A percentile compares a stretch with the other conserved stretches of the same genome.
Evolutionary conservation across 1,140 invertebrate species (phyloP).

Genomic region (Anthonomus grandis): DNA sequence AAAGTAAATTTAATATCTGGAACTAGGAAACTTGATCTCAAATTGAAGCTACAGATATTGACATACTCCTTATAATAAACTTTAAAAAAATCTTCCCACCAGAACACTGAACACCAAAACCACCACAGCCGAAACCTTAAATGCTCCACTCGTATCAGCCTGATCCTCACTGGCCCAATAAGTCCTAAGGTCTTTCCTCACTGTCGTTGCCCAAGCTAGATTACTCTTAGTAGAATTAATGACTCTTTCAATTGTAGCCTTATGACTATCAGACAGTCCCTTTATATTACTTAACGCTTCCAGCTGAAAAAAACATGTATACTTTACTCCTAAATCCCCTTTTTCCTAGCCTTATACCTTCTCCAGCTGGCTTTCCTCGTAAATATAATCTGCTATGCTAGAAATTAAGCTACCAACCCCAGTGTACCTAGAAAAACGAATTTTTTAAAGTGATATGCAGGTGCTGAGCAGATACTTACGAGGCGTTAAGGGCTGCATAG

Average conservation of each 20-base stretch:
- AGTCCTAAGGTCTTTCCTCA: neutral
- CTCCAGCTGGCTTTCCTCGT: constrained; percentile 10
- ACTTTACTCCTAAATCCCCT: no score
- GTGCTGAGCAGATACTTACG: neutral
- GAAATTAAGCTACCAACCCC: constrained; percentile 16
- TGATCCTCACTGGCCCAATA: neutral
- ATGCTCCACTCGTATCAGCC: neutral
- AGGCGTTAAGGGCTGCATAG: constrained; percentile 4
- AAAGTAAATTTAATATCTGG: no score
- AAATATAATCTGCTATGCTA: constrained; percentile 13
- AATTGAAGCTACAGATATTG: no score
- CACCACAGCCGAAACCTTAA: no score
- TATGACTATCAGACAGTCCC: neutral
- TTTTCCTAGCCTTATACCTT: constrained; percentile 15
- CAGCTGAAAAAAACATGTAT: constrained; percentile 5
- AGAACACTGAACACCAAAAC: no score
- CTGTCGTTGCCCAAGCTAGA: constrained; percentile 7
- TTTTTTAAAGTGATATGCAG: neutral
- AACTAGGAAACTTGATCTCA: no score
- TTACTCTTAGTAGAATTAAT: neutral
- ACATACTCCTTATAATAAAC: no score
- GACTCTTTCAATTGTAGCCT: neutral
- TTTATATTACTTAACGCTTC: neutral
- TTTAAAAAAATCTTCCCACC: no score
- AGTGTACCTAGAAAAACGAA: constrained; percentile 9